phyloP scores from a whole-genome alignment of 2,888 invertebrate genomes.

The Apodemia mormo region DNA sequence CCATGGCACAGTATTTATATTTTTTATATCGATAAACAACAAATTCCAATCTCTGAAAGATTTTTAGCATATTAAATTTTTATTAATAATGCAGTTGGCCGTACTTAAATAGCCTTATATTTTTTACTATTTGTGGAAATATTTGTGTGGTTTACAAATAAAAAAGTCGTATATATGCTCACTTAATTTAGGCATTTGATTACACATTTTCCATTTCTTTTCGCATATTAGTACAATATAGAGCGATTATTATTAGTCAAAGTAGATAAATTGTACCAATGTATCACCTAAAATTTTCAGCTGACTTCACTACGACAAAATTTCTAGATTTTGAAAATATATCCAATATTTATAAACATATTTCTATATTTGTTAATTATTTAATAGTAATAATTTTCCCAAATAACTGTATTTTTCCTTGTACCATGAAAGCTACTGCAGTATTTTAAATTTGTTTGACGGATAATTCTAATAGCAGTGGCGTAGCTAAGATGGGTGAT shows the following conservation, averaged over 20 bases:
- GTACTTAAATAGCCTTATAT: neutral
- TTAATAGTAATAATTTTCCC: too few relatives aligned
- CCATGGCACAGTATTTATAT: too few relatives aligned
- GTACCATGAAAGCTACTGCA: too few relatives aligned
- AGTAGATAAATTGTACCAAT: neutral
- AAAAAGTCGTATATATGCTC: constrained; percentile 14
- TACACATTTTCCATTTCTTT: neutral
- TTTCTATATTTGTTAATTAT: too few relatives aligned
- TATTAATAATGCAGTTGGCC: neutral
- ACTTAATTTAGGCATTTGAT: constrained; percentile 4
- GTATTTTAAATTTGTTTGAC: too few relatives aligned
- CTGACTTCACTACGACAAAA: neutral
- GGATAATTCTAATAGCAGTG: too few relatives aligned
- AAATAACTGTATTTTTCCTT: too few relatives aligned
- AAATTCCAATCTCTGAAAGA: too few relatives aligned
- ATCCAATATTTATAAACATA: too few relatives aligned
- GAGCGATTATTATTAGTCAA: constrained; percentile 6
- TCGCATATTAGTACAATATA: constrained; percentile 7
- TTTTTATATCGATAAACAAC: too few relatives aligned
- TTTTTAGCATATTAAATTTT: neutral
- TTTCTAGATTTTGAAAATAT: neutral
- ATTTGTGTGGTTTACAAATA: constrained; percentile 15
- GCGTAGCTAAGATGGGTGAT: too few relatives aligned
- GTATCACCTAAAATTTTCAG: neutral
- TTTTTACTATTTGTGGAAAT: constrained; percentile 5